These are phyloP conservation scores for Urocitellus parryii DNA, from an alignment of 2,113 vertebrate genomes.

Conservation along the genomic window DNA sequence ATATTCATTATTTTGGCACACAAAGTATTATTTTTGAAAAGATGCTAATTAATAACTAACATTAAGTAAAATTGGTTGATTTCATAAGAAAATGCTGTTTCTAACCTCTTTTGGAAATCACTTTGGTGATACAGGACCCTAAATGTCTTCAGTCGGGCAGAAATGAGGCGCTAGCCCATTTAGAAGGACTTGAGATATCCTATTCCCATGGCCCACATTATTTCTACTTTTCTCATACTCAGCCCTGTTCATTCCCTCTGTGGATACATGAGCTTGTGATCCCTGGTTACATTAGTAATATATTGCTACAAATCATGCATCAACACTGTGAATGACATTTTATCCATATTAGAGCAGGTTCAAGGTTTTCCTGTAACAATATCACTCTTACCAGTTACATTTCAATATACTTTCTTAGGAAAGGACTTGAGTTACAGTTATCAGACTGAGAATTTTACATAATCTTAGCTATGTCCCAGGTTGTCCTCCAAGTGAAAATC, in stretches of 20 bases:
- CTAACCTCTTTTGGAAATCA: background rate
- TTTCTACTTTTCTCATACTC: background rate
- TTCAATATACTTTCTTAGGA: conserved; percentile 36
- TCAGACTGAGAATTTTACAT: background rate
- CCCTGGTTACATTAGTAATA: background rate
- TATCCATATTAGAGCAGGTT: background rate
- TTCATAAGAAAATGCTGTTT: background rate
- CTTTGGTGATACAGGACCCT: background rate
- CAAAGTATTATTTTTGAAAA: background rate
- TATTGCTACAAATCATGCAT: background rate
- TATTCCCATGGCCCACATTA: background rate
- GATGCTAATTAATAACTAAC: background rate
- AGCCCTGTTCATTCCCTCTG: background rate
- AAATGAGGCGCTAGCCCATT: background rate
- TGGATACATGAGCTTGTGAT: background rate
- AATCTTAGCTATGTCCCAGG: background rate
- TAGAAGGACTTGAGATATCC: background rate
- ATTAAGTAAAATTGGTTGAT: background rate
- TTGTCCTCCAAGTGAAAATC: background rate
- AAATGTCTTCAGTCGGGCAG: background rate
- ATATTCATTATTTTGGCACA: background rate
- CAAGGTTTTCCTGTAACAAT: background rate
- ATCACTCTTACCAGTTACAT: background rate
- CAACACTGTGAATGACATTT: background rate
- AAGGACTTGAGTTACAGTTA: background rate